Evolutionary conservation across 2,113 vertebrate species (phyloP).

Genomic region (Leuciscus idus): DNA sequence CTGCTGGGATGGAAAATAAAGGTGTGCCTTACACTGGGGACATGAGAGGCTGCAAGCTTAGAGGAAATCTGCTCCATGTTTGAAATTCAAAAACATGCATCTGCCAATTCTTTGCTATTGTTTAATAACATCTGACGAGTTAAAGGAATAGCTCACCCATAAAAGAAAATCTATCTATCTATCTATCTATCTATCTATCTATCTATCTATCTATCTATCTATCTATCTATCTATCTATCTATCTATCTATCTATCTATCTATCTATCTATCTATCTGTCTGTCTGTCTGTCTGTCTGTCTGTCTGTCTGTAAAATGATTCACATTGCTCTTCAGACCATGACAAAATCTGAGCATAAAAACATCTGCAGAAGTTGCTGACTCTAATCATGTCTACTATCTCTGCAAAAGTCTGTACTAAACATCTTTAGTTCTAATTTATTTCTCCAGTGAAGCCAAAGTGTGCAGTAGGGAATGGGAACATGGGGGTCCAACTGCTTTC

Average conservation of each 20-base stretch:
- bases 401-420: slow-evolving; percentile 11
- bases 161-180: background rate
- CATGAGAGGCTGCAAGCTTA: background rate
- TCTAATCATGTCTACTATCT: background rate
- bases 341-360: background rate
- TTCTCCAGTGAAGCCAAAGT: slow-evolving; percentile 22
- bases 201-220: background rate
- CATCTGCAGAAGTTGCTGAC: slow-evolving; percentile 18
- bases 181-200: background rate
- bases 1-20: slow-evolving; percentile 33
- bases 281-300: background rate
- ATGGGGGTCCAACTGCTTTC: slow-evolving; percentile 35
- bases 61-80: slow-evolving; percentile 42
- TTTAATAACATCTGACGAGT: background rate
- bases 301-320: background rate
- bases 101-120: slow-evolving; percentile 2
- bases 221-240: background rate
- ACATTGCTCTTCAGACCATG: background rate
- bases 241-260: background rate
- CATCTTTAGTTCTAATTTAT: slow-evolving; percentile 40
- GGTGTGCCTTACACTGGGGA: slow-evolving; percentile 40
- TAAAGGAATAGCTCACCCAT: background rate
- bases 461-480: slow-evolving; percentile 17
- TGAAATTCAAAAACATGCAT: background rate
- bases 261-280: background rate